phyloP scores from a whole-genome alignment of 2,888 invertebrate genomes.

The Eristalis pertinax region DNA sequence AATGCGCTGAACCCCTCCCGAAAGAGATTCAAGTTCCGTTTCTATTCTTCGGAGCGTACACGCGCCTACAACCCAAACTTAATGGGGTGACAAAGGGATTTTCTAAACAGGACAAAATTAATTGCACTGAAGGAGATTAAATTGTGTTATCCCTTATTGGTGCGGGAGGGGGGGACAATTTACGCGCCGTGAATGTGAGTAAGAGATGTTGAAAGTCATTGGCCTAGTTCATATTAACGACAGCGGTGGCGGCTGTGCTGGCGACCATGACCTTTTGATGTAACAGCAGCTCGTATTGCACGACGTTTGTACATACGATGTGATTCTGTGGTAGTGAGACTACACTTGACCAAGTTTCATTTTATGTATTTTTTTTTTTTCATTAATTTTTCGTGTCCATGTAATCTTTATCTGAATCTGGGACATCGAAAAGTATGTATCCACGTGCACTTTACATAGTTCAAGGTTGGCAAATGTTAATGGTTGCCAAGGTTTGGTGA shows the following conservation, averaged over 20 bases:
- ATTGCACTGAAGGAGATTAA: slow-evolving; percentile 18
- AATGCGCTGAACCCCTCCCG: slow-evolving; percentile 1
- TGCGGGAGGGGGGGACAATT: background rate
- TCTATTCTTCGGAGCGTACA: slow-evolving; percentile 7
- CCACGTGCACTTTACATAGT: background rate
- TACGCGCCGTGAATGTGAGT: background rate
- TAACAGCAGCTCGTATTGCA: slow-evolving; percentile 1
- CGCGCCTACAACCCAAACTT: slow-evolving; percentile 26
- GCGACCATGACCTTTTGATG: slow-evolving; percentile 32
- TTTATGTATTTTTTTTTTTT: background rate
- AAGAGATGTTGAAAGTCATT: slow-evolving; percentile 32
- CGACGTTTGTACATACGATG: too few species aligned
- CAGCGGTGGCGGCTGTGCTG: background rate
- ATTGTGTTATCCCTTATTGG: slow-evolving; percentile 18
- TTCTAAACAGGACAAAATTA: slow-evolving; percentile 24
- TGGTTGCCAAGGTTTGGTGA: background rate
- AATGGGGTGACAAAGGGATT: slow-evolving; percentile 39
- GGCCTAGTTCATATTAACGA: slow-evolving; percentile 42
- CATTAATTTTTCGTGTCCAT: background rate
- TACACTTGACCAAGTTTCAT: slow-evolving; percentile 31
- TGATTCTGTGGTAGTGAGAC: background rate
- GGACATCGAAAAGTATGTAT: slow-evolving; percentile 16
- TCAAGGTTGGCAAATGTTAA: background rate
- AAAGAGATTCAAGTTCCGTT: background rate
- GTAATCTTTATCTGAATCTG: slow-evolving; percentile 16